Evolutionary conservation across 2,797 vertebrate species (phyloP).

Genomic region (Sebastes baramenuke): DNA sequence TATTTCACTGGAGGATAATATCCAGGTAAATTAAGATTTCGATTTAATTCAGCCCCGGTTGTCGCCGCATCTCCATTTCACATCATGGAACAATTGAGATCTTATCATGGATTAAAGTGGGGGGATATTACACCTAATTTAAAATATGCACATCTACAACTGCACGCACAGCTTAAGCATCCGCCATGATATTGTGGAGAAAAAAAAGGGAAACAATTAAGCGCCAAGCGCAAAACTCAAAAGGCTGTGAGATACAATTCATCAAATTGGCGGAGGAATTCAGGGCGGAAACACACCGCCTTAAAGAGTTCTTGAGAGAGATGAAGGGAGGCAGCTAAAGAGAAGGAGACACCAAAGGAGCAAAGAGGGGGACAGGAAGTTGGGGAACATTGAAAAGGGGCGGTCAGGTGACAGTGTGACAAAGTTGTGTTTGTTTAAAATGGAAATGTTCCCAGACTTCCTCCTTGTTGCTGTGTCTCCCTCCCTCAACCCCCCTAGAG

Average conservation of each 20-base stretch:
- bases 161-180: conserved; percentile 64
- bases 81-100: conserved; percentile 81
- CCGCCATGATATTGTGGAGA: conserved; percentile 47
- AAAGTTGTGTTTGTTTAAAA: conserved; percentile 80
- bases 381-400: conserved; percentile 61
- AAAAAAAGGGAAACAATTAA: conserved; percentile 65
- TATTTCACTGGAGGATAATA: conserved; percentile 80
- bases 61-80: conserved; percentile 80
- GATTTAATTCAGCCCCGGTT: conserved; percentile 78
- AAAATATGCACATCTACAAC: conserved; percentile 79
- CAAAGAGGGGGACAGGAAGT: conserved; percentile 71
- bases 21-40: conserved; percentile 84
- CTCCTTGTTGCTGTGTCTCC: conserved; percentile 63
- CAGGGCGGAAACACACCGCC: conserved; percentile 55
- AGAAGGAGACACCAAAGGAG: conserved; percentile 59
- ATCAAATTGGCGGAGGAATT: conserved; percentile 64
- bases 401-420: conserved; percentile 73
- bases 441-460: conserved; percentile 79
- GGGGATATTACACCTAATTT: conserved; percentile 78
- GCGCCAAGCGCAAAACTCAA: conserved; percentile 62
- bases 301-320: conserved; percentile 75
- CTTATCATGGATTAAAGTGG: conserved; percentile 83
- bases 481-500: conserved; percentile 40
- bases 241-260: conserved; percentile 67
- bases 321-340: conserved; percentile 59